Evolutionary conservation across 2,888 invertebrate species (phyloP).

Genomic region (Hipparchia semele): DNA sequence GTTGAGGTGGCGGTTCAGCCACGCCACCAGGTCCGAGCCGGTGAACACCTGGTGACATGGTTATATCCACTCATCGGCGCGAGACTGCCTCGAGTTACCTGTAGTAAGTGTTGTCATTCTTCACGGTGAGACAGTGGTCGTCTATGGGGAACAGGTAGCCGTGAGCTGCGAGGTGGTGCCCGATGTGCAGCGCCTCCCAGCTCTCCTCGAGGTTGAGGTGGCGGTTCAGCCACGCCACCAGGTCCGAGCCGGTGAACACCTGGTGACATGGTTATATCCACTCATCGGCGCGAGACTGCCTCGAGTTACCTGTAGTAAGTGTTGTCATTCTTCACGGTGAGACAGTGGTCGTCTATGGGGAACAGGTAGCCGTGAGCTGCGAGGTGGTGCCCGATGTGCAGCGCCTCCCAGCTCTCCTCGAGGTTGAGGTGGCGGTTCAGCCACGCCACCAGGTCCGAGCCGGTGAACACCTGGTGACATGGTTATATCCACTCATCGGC

Average conservation of each 20-base stretch:
- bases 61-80: too few species aligned
- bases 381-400: too few species aligned
- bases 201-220: slow-evolving; percentile 96
- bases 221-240: slow-evolving; percentile 96
- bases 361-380: too few species aligned
- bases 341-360: too few species aligned
- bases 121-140: slow-evolving; percentile 98
- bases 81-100: slow-evolving; percentile 75
- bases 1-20: slow-evolving; percentile 96
- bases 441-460: too few species aligned
- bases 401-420: too few species aligned
- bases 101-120: slow-evolving; percentile 99
- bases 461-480: too few species aligned
- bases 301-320: too few species aligned
- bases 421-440: too few species aligned
- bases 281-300: too few species aligned
- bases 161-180: slow-evolving; percentile 97
- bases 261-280: slow-evolving; percentile 44
- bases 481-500: too few species aligned
- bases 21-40: slow-evolving; percentile 95
- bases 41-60: slow-evolving; percentile 80
- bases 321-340: too few species aligned
- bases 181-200: slow-evolving; percentile 96
- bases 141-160: slow-evolving; percentile 99
- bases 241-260: slow-evolving; percentile 92